Conservation (phyloP, 2,113 vertebrate species). For the Laticauda colubrina region DNA sequence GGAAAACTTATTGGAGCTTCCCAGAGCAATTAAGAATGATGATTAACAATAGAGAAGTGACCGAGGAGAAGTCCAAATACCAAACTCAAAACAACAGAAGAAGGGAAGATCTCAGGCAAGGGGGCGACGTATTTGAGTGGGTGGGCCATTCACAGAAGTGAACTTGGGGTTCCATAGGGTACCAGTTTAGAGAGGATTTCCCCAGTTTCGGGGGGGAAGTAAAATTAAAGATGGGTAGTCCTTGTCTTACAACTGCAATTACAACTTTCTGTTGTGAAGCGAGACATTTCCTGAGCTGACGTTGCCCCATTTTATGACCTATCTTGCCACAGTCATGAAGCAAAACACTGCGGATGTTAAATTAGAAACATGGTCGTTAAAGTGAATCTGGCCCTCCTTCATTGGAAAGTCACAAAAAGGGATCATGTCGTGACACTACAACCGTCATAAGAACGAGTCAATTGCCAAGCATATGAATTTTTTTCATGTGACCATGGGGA, state of each 20-base stretch:
- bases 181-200: not conserved
- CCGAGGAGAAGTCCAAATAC: not conserved
- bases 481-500: not conserved
- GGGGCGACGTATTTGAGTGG: too few species aligned
- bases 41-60: not conserved
- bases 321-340: not conserved
- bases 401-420: not conserved
- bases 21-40: not conserved
- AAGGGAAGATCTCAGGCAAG: not conserved
- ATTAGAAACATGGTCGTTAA: not conserved
- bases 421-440: not conserved
- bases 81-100: not conserved
- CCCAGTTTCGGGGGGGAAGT: not conserved
- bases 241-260: not conserved
- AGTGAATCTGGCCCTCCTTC: not conserved
- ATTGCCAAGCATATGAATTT: not conserved
- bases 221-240: not conserved
- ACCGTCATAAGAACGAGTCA: not conserved
- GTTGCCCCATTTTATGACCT: not conserved
- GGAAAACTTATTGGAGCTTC: not conserved
- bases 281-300: not conserved
- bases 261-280: not conserved
- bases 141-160: not conserved
- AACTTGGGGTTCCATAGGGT: not conserved
- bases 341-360: not conserved